Evolutionary conservation across 2,797 vertebrate species (phyloP), one percentile per base, ranked within the genome.

Genomic region (Spea hammondii): DNA sequence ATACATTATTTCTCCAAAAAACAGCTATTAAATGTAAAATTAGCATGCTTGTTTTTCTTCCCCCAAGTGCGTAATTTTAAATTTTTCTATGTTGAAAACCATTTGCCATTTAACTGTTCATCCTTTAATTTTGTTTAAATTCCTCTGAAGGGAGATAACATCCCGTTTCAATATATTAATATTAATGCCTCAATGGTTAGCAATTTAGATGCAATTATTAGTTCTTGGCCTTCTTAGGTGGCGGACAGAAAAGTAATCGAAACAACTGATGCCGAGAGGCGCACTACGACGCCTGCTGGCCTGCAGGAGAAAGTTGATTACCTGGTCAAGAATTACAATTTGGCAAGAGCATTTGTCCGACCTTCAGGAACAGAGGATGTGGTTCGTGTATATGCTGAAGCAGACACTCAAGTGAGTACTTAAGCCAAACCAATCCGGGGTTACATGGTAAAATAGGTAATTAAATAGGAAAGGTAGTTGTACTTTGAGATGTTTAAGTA

Each of bases 281-380:
- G 85, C 2, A 91, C 86, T 0, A 87, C 96, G 60, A 92, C 88
- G 12, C 97, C 97, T 0, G 84, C 86, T 0, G 96, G 96, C 1
- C 90, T 99, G 0, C 98, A 99, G 86, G 94, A 96, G 7, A 85
- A 91, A 67, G 94, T 99, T 0, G 89, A 96, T 81, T 74, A n/a
- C 0, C 88, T 97, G 10, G 92, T 96, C 11, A 92, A 89, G 88
- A 94, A 91, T 62, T 91, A 95, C 86, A 89, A 2, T 59, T 80
- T 84, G 53, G 90, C 94, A 0, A 92, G 96, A 48, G 93, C 96
- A 0, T 99, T 99, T 8, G 97, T 98, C 6, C 92, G 97, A 50
- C 96, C 97, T 0, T 99, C 97, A 0, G 96, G 97, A 11, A 99
- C 97, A 0, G 98, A 99, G 87, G 96, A 99, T 0, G 89, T 98